Base-by-base conservation (phyloP, 2,888 invertebrate genomes). In the Mesochorus sp. region DNA sequence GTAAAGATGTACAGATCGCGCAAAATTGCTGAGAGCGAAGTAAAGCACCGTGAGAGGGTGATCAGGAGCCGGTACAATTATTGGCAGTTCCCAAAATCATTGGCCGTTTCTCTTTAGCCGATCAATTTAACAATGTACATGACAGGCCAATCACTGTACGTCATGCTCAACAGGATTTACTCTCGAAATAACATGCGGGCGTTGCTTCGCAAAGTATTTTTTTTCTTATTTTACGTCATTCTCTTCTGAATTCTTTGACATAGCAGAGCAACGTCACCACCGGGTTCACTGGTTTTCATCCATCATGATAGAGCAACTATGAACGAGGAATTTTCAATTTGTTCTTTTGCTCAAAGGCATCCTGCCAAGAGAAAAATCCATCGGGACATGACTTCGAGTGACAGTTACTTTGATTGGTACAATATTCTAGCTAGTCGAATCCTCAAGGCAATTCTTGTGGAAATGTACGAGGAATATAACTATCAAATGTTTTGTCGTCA, bases 21-120 rank as follows among this genome's bases (percentile, higher is more conserved):
- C 21, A 59, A 66, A 49, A 76, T 14, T 66, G 64, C 66, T 71
- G 57, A 66, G 44, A 31, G 53, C 28, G 34, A 44, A 57, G 44
- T 6, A 66, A 66, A 66, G 42, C 53, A 17, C 12, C 3, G 28
- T n/a, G 51, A 5, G 64, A 26, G 26, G 24, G 4, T 5, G 44
- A n/a, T 31, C 31, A 21, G 26, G 8, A 5, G n/a, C 31, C 12
- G n/a, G 10, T 57, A 42, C 10, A 4, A 2, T 44, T 62, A 39
- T 34, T 42, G 42, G 26, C 17, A 2, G 19, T 17, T 17, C 17
- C 14, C 28, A 5, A 3, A n/a, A 5, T 34, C 17, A 47, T 62
- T 44, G 17, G 2, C 6, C n/a, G 19, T 59, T 31, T 24, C 17
- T 5, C 10, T 24, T 24, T 24, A 37, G 37, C n/a, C 12, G 21